phyloP scores from a whole-genome alignment of 2,113 vertebrate species.

The Alethe castanea region DNA sequence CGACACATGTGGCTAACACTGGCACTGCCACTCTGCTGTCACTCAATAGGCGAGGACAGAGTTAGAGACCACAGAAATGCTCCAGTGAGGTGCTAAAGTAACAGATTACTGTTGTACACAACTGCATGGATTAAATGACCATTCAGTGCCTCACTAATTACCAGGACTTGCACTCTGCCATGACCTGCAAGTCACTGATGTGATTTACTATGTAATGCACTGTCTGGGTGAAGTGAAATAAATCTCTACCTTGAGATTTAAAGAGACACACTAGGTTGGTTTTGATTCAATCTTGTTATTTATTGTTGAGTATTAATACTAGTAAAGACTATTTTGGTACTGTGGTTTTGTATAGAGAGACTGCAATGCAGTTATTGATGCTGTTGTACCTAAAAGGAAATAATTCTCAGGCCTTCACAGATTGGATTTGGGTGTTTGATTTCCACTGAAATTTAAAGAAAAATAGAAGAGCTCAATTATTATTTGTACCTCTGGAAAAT shows the following conservation, averaged over 20 bases:
- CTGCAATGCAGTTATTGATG: background rate
- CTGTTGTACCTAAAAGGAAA: background rate
- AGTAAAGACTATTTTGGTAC: background rate
- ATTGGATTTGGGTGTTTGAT: background rate
- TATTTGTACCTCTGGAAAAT: background rate
- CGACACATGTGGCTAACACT: background rate
- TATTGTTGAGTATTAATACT: background rate
- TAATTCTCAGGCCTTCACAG: background rate
- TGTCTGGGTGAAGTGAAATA: background rate
- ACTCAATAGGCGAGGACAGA: accelerated
- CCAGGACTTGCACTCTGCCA: background rate
- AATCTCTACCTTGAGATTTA: background rate
- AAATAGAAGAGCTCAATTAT: background rate
- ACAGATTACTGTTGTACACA: background rate
- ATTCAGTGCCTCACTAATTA: background rate
- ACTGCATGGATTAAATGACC: background rate
- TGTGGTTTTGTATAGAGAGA: background rate
- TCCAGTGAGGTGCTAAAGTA: background rate
- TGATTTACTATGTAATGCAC: background rate
- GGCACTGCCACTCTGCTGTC: background rate
- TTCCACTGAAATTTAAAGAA: background rate
- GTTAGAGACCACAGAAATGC: background rate
- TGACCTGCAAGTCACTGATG: background rate
- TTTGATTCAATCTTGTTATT: background rate
- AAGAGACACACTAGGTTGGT: background rate